phyloP scores from a whole-genome alignment of 2,888 invertebrate genomes.

The Hirudinaria manillensis region DNA sequence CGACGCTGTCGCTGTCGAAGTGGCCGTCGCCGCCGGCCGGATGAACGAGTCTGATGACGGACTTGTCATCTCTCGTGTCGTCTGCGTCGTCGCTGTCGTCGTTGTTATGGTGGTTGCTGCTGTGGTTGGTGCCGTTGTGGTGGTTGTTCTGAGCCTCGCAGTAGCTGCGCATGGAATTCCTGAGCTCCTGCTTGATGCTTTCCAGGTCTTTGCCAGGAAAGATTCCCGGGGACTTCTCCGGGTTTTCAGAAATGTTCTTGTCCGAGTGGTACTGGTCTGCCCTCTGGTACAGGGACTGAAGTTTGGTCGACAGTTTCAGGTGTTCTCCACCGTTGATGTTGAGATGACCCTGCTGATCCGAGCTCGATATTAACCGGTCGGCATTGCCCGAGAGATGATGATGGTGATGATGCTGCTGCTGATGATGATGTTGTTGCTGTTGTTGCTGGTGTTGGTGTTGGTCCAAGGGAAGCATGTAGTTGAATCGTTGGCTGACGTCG shows the following conservation, averaged over 20 bases:
- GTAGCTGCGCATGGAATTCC: neutral
- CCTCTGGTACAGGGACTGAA: neutral
- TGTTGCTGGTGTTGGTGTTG: neutral
- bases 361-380: neutral
- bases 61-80: slow-evolving; percentile 9
- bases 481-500: neutral
- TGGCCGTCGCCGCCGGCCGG: neutral
- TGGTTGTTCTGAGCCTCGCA: neutral
- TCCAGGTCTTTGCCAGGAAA: neutral
- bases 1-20: neutral
- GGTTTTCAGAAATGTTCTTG: neutral
- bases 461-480: neutral
- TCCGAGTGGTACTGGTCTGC: slow-evolving; percentile 13
- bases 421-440: slow-evolving; percentile 3
- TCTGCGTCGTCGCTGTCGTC: slow-evolving; percentile 15
- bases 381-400: neutral
- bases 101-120: slow-evolving; percentile 16
- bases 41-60: neutral
- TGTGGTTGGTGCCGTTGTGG: slow-evolving; percentile 10
- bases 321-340: neutral
- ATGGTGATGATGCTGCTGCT: slow-evolving; percentile 6
- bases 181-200: neutral
- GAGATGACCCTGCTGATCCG: neutral
- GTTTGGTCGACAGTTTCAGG: neutral
- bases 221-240: neutral